Evolutionary conservation across 2,888 invertebrate genomes (phyloP).

Genomic region (Amaurobius ferox): DNA sequence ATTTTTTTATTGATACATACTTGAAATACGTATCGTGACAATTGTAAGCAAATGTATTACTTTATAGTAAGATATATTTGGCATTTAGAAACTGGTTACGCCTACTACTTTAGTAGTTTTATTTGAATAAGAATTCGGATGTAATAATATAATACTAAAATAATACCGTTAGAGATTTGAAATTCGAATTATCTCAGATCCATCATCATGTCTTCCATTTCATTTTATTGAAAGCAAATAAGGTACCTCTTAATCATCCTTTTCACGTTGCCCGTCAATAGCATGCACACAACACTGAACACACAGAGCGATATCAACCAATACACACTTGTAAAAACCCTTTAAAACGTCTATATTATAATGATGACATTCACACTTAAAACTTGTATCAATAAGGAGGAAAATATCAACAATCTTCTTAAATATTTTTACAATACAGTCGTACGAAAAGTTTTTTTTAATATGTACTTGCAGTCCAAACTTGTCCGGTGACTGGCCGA

Average conservation of each 20-base stretch:
- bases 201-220: too few species aligned
- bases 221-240: too few species aligned
- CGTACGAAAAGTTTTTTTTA: constrained; percentile 47
- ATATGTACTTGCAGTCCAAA: background rate
- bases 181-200: too few species aligned
- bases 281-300: constrained; percentile 24
- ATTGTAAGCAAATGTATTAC: too few species aligned
- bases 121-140: too few species aligned
- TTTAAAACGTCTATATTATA: constrained; percentile 57
- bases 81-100: too few species aligned
- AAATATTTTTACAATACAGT: constrained; percentile 38
- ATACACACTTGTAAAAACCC: constrained; percentile 46
- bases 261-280: background rate
- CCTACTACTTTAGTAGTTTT: too few species aligned
- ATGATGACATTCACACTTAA: constrained; percentile 62
- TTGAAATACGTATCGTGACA: too few species aligned
- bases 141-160: too few species aligned
- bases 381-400: constrained; percentile 56
- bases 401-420: constrained; percentile 47
- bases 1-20: too few species aligned
- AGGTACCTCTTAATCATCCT: constrained; percentile 3
- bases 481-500: background rate
- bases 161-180: too few species aligned
- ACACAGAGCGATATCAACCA: constrained; percentile 26
- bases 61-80: too few species aligned